Evolutionary conservation across 2,113 vertebrate genomes (phyloP).

Genomic region (Antechinus flavipes): DNA sequence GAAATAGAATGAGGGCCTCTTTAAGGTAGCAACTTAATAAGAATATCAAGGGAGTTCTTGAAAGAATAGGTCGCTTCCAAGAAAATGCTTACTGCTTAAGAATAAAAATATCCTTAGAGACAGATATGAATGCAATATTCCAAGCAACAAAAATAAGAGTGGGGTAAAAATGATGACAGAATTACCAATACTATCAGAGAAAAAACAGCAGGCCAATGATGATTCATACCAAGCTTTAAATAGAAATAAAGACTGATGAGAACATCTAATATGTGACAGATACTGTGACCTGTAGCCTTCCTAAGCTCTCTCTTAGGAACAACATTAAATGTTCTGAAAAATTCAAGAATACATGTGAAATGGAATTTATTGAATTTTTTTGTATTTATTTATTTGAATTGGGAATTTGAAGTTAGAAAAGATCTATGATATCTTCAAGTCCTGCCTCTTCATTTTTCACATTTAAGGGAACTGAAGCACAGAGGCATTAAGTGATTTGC

Average conservation of each 20-base stretch:
- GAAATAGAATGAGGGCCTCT: conserved; percentile 58
- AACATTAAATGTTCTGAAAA: neutral
- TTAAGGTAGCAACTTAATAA: conserved; percentile 31
- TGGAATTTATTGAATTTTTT: neutral
- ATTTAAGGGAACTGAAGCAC: too few relatives aligned
- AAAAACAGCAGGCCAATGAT: conserved; percentile 21
- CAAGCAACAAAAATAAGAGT: conserved; percentile 7
- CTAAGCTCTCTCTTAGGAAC: neutral
- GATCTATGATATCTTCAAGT: too few relatives aligned
- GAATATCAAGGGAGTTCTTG: conserved; percentile 48
- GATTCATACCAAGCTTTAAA: conserved; percentile 24
- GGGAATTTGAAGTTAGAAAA: neutral
- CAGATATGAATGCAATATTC: conserved; percentile 34
- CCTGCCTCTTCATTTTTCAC: too few relatives aligned
- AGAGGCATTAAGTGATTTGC: too few relatives aligned
- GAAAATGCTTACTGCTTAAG: conserved; percentile 28
- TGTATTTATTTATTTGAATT: neutral
- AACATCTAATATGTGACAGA: neutral
- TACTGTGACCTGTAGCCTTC: neutral
- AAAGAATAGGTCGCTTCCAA: conserved; percentile 49
- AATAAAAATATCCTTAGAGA: conserved; percentile 29
- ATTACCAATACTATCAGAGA: neutral
- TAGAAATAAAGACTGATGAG: conserved; percentile 5
- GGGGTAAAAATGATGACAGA: neutral
- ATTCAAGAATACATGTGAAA: neutral